phyloP scores from a whole-genome alignment of 2,113 vertebrate genomes.

The Chiloscyllium plagiosum region DNA sequence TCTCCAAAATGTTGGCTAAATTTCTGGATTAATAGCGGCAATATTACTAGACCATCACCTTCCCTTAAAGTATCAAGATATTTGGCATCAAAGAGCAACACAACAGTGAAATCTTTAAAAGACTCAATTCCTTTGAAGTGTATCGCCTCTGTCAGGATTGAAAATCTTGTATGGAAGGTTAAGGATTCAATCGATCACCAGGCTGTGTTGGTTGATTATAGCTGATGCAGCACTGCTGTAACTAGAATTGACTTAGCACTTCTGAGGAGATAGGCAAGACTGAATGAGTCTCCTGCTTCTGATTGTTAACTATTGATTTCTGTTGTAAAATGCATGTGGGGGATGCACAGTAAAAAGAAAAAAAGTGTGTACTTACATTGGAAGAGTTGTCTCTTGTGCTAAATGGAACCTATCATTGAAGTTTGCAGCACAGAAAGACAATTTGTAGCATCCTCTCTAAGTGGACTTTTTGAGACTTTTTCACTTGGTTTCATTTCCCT shows the following conservation, averaged over 20 bases:
- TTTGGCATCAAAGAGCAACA: background rate
- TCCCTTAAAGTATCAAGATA: background rate
- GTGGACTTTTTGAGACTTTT: background rate
- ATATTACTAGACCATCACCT: no score
- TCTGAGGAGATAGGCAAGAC: background rate
- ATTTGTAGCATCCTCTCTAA: background rate
- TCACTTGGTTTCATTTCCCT: background rate
- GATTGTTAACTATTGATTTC: background rate
- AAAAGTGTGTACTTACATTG: background rate
- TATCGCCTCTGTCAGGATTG: background rate
- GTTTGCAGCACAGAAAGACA: background rate
- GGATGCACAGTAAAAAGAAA: background rate
- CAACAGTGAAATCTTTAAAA: background rate
- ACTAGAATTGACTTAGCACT: background rate
- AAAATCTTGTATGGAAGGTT: background rate
- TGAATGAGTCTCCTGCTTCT: background rate
- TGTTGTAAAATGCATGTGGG: background rate
- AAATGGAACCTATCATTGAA: background rate
- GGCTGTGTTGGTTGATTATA: background rate
- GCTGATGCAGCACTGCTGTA: background rate
- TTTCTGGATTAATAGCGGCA: no score
- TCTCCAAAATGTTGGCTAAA: no score
- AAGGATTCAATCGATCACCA: background rate
- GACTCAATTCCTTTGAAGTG: background rate
- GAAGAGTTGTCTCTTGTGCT: background rate